Evolutionary conservation across 2,113 vertebrate genomes (phyloP).

Genomic region (Etheostoma cragini): DNA sequence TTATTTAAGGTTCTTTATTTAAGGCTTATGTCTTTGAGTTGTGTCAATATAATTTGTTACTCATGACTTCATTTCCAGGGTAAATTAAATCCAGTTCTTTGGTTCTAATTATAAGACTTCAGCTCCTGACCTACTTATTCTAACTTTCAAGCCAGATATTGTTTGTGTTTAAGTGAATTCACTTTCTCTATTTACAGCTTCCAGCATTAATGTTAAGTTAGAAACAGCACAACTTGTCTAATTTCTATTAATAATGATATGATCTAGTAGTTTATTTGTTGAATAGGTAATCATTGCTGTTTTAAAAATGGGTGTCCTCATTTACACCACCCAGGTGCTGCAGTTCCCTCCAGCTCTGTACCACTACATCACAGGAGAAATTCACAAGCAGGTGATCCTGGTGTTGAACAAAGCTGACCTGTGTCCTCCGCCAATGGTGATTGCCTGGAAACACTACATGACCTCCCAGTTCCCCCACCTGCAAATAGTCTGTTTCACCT

Average conservation of each 20-base stretch:
- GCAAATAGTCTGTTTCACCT: conserved; percentile 90
- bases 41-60: background rate
- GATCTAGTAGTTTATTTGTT: conserved; percentile 18
- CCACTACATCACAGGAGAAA: conserved; percentile 87
- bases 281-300: conserved; percentile 6
- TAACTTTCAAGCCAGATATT: background rate
- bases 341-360: conserved; percentile 91
- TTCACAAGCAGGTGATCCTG: conserved; percentile 88
- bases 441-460: conserved; percentile 94
- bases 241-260: conserved; percentile 9
- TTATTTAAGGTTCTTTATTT: background rate
- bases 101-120: conserved; percentile 7
- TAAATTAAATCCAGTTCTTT: conserved; percentile 15
- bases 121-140: conserved; percentile 13
- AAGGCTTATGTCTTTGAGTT: background rate
- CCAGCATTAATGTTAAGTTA: conserved; percentile 8
- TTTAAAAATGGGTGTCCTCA: background rate
- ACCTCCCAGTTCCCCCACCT: conserved; percentile 87
- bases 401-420: conserved; percentile 94
- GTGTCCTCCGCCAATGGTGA: conserved; percentile 86
- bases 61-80: conserved; percentile 4
- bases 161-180: conserved; percentile 2
- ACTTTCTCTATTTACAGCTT: conserved; percentile 5
- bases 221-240: conserved; percentile 10
- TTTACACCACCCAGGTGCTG: conserved; percentile 83